Percentiles rank a stretch among this genome's conserved stretches.
Conservation (phyloP, 1,140 invertebrate species). For the Bombus balteatus region DNA sequence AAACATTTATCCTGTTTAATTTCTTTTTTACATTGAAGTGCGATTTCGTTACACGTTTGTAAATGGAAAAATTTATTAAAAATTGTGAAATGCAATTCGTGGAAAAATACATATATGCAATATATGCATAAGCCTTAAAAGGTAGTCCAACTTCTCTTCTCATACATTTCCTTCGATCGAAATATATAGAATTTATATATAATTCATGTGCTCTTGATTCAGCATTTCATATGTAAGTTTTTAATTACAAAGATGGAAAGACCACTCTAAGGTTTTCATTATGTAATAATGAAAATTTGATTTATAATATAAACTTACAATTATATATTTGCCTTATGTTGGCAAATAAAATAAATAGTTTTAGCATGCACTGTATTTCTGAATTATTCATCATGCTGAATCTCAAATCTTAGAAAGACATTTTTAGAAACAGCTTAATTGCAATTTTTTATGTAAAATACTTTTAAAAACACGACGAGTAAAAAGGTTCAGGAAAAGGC, state of each 20-base stretch:
- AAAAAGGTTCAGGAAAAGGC: conserved; percentile 38
- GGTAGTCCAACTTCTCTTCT: conserved; percentile 30
- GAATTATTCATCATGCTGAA: conserved; percentile 39
- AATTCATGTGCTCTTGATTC: conserved; percentile 30
- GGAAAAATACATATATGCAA: conserved; percentile 63
- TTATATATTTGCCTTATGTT: conserved; percentile 41
- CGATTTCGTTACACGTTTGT: conserved; percentile 37
- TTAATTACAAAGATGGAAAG: conserved; percentile 53
- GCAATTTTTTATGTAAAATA: conserved; percentile 39
- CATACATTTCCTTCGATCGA: conserved; percentile 27
- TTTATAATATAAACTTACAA: conserved; percentile 44
- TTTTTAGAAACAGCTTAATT: conserved; percentile 41
- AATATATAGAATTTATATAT: conserved; percentile 41
- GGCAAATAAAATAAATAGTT: conserved; percentile 64
- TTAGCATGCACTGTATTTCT: conserved; percentile 37
- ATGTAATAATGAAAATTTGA: conserved; percentile 56
- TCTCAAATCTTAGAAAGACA: conserved; percentile 57
- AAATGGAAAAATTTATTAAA: conserved; percentile 59
- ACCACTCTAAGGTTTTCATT: conserved; percentile 50
- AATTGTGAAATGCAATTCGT: conserved; percentile 63
- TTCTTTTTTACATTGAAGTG: conserved; percentile 41
- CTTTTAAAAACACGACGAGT: conserved; percentile 37
- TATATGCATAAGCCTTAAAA: conserved; percentile 57
- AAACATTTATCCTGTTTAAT: conserved; percentile 3
- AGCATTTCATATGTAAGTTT: conserved; percentile 22